Base-by-base conservation (phyloP, 2,888 invertebrate species). In the Sericinus montela region DNA sequence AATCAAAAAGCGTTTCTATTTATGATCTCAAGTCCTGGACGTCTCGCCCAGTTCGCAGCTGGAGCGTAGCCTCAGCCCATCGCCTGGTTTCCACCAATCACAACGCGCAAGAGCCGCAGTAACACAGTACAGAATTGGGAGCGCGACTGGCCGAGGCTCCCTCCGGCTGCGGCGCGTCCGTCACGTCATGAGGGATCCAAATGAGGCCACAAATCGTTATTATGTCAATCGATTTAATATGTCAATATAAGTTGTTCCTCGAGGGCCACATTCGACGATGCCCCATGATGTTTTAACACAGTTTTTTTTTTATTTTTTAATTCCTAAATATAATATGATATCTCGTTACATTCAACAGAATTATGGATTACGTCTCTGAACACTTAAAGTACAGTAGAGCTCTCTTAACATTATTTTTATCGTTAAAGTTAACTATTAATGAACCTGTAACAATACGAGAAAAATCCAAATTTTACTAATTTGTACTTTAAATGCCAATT, bases 301-400 rank as follows among this genome's bases (percentile, higher is more conserved):
- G 58, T 66, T 63, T 67, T 65, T n/a, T n/a, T n/a, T n/a, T n/a
- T n/a, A n/a, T n/a, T n/a, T n/a, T n/a, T n/a, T n/a, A n/a, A 61
- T 64, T 69, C 45, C 44, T 51, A 51, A 28, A 45, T 40, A 45
- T 46, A 69, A 67, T 73, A 70, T 69, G 73, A 67, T 75, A 69
- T 75, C 69, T 67, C 71, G 69, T 81, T 79, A 81, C 85, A 80
- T 72, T 75, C 66, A 76, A 84, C 78, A 75, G 69, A 75, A 78
- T 74, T 80, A 73, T 74, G 76, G 67, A 77, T 76, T 71, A 76
- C 75, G 79, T 83, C 85, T 85, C 85, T 84, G 85, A 87, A 87
- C 87, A 88, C 87, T 87, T 87, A 88, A 87, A 88, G 87, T 87
- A 88, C 87, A 84, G 87, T 87, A 88, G 87, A 84, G 83, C 82